Evolutionary conservation across 1,140 invertebrate genomes (phyloP), one percentile per base, ranked within the genome.

Genomic region (Drosophila arawakana): DNA sequence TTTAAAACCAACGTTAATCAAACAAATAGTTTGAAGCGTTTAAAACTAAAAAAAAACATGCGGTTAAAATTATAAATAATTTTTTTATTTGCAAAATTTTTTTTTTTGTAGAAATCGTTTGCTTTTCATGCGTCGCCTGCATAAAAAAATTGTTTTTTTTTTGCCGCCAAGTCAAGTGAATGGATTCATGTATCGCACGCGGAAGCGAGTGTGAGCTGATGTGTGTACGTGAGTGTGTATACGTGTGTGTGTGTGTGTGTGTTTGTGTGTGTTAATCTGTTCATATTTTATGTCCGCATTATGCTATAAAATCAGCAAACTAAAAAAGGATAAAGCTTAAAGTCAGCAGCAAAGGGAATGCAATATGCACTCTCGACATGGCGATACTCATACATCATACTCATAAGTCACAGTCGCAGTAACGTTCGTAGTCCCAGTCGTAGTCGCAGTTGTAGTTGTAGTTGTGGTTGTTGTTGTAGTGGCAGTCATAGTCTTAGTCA

Each of bases 291-390:
- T 83, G 73, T 73, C 60, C 65, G 21, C 74, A 74, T 76, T 75
- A 68, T 67, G 78, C 63, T 76, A 82, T 88, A 82, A 86, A 86
- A 81, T 85, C 81, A 78, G 73, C 84, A 78, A 78, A 50, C 25
- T 50, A 34, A 35, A 80, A 75, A 84, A 66, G 71, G 30, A 65
- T 68, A 47, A 72, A 74, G 49, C 50, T 21, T 54, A 59, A 41
- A 47, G 13, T 46, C 43, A 46, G 43, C 3, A 13, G n/a, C 43
- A 37, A 30, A 60, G 73, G 59, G 54, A 65, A 69, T 63, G 54
- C 65, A 46, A 69, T 61, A 63, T 63, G 47, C 72, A 70, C 25
- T 11, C 41, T 43, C 41, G 4, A 35, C 30, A 52, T 52, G 50
- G 25, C n/a, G 34, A 43, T 10, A 41, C 11, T 41, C 50, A 13